Conservation (phyloP, 2,113 vertebrate species). For the Ochotona curzoniae region DNA sequence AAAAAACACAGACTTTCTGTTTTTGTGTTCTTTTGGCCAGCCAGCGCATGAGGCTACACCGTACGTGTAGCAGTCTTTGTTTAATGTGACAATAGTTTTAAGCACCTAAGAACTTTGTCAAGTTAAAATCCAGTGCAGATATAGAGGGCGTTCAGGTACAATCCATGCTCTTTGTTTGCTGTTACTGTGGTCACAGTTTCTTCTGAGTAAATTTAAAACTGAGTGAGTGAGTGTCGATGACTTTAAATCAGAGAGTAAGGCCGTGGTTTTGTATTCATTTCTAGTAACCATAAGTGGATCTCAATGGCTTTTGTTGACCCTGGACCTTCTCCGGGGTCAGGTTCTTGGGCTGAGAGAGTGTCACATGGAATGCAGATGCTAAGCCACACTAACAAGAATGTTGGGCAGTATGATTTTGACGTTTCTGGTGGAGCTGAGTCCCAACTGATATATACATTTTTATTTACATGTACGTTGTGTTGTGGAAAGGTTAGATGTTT, state of each 20-base stretch:
- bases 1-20: not conserved
- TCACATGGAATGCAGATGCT: not conserved
- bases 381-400: not conserved
- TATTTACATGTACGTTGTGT: not conserved
- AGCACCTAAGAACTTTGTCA: constrained; percentile 30
- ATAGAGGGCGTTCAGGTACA: constrained; percentile 3
- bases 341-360: not conserved
- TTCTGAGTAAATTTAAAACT: not conserved
- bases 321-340: not conserved
- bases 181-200: not conserved
- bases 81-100: not conserved
- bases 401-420: not conserved
- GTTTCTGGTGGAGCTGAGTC: not conserved
- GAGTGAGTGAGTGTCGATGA: not conserved
- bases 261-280: not conserved
- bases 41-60: not conserved
- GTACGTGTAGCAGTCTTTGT: not conserved
- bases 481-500: not conserved
- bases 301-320: not conserved
- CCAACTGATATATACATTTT: not conserved
- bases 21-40: not conserved
- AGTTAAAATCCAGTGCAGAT: constrained; percentile 14
- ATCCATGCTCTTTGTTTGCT: not conserved
- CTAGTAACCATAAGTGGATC: fast-evolving
- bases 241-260: not conserved